phyloP scores from a whole-genome alignment of 2,113 vertebrate genomes.

The Cairina moschata region DNA sequence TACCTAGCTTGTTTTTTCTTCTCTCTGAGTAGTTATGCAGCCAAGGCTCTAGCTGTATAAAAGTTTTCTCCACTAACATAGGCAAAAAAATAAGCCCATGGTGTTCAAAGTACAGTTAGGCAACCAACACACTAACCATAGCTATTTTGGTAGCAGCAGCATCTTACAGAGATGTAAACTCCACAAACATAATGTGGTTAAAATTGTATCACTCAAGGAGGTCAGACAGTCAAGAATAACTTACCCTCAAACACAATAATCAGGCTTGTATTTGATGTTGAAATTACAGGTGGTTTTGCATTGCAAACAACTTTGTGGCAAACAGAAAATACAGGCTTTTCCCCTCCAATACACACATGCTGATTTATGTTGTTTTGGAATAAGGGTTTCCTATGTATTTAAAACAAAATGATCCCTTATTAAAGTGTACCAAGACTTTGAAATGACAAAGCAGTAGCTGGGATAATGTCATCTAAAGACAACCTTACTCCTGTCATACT shows the following conservation, averaged over 20 bases:
- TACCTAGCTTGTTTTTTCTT: not conserved
- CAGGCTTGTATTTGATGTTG: not conserved
- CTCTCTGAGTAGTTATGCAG: not conserved
- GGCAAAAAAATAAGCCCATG: not conserved
- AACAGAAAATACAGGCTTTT: not conserved
- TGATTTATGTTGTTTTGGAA: not conserved
- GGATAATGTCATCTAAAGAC: not conserved
- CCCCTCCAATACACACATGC: not conserved
- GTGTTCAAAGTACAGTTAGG: not conserved
- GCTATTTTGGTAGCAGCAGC: constrained; percentile 11
- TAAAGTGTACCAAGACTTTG: not conserved
- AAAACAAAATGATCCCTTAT: constrained; percentile 10
- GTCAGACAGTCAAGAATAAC: constrained; percentile 25
- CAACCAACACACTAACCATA: not conserved
- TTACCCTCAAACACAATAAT: constrained; percentile 17
- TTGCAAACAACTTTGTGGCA: constrained; percentile 26
- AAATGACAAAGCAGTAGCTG: not conserved
- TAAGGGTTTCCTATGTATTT: not conserved
- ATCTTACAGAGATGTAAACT: not conserved
- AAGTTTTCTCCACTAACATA: not conserved
- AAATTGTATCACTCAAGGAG: not conserved
- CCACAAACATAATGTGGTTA: not conserved
- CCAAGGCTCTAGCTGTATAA: not conserved
- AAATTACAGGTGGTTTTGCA: constrained; percentile 44
- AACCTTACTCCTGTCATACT: not conserved